Base-by-base conservation (phyloP, 2,888 invertebrate species). In the Maniola hyperantus region DNA sequence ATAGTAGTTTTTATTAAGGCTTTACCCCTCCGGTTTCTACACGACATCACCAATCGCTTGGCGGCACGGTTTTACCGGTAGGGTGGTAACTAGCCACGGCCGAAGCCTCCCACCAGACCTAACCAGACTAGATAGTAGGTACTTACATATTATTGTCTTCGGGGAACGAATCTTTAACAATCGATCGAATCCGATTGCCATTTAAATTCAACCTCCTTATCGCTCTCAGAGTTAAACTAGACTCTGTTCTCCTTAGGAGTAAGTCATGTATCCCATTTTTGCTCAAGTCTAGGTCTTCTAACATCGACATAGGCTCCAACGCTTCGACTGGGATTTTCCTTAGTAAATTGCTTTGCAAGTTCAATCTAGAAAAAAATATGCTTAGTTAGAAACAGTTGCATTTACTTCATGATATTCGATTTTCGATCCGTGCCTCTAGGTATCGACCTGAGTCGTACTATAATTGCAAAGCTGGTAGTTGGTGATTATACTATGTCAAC, bases 231-330 rank as follows among this genome's bases (percentile, higher is more conserved):
- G 77, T 74, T n/a, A n/a, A n/a, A 2, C 83, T 76, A 20, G 78
- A 80, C 18, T 84, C 82, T n/a, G 76, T 79, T 51, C 80, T 84
- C 62, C 79, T 79, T 13, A 94, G 82, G 33, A 88, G 42, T 62
- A 92, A 68, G 60, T 89, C 87, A 20, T 76, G 82, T 48, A 92
- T 86, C 0, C 79, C 82, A 76, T 94, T 94, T 69, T 91, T 85
- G 72, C 93, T 92, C 61, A 94, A 71, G 79, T 94, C 91, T 59
- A 94, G 70, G 8, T 88, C 86, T 71, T 89, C 87, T 18, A 94
- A 73, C 36, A 82, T 73, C 8, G 75, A 75, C 79, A 93, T 80
- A n/a, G 85, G 83, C 50, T 82, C 78, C 18, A 93, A 69, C 0
- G 91, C 82, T 5, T 88, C 85, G 13, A 86, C 73, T 0, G 91